Base-by-base conservation (phyloP, 1,140 invertebrate species). In the Caenorhabditis briggsae region DNA sequence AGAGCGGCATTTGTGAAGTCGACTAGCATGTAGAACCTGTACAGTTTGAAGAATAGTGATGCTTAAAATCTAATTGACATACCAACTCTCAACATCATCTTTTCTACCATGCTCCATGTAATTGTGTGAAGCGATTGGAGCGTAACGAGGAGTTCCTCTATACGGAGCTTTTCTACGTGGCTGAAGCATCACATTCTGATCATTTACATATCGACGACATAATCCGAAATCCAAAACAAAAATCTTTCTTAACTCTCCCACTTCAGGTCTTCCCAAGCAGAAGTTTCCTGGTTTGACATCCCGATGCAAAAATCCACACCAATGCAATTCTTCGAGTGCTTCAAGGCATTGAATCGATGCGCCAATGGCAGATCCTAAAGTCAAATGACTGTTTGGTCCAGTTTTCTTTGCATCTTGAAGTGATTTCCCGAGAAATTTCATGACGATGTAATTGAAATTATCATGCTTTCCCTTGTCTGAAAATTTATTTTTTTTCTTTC, bases 211-310 rank as follows among this genome's bases (percentile, higher is more conserved):
- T 25, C 82, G 88, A 12, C 88, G 56, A 43, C 64, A 82, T 87
- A 90, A 88, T 25, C 90, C 90, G 50, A 90, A 90, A 87, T 90
- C 90, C n/a, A 90, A 59, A 11, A 90, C 25, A 78, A 89, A 90
- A 12, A 90, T 58, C 48, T 83, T 83, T 56, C 89, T 83, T 9
- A 90, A 55, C 53, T 90, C 90, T n/a, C 88, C 88, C 11, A 65
- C 18, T 50, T 90, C 88, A 5, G 85, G 53, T 50, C 85, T 61
- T n/a, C 90, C 89, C 20, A 90, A 78, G 14, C 85, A 82, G 33
- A 84, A 86, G 65, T 90, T 90, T 20, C 89, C 90, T 11, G 90
- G 90, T 58, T 90, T 90, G 14, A 90, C 55, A 78, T 90, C 90
- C 16, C 89, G 41, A 55, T 87, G 83, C 64, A 86, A 56, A 43